phyloP scores from a whole-genome alignment of 2,797 vertebrate genomes.

The Anguilla anguilla region DNA sequence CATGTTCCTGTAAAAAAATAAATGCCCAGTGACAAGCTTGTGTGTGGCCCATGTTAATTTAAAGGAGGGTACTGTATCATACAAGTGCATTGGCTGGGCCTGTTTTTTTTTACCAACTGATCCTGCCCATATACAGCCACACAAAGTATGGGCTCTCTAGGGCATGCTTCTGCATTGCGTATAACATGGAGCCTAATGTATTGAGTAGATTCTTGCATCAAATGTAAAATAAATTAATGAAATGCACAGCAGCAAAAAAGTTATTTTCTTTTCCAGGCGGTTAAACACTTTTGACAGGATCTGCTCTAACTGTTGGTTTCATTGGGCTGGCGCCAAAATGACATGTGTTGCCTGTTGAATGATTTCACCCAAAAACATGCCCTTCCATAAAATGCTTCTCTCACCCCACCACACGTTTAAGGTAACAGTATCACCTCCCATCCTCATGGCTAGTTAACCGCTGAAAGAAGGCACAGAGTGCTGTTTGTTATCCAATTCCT shows the following conservation, averaged over 20 bases:
- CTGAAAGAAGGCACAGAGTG: conserved; percentile 37
- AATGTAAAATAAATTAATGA: neutral
- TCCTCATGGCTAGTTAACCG: neutral
- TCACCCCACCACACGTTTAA: conserved; percentile 20
- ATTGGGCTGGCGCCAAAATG: neutral
- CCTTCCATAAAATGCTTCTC: conserved; percentile 1
- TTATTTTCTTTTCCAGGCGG: neutral
- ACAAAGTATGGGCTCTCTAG: neutral
- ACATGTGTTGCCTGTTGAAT: conserved; percentile 11
- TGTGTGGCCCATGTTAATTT: neutral
- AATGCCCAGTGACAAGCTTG: neutral
- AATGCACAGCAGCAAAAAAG: neutral
- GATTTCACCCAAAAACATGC: neutral
- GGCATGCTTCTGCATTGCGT: neutral
- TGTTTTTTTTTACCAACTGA: neutral
- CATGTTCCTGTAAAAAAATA: neutral
- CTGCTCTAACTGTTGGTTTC: conserved; percentile 4
- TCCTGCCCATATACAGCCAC: neutral
- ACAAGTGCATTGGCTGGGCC: neutral
- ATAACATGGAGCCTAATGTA: neutral
- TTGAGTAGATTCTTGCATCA: neutral
- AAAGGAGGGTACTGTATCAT: neutral
- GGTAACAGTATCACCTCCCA: conserved; percentile 29
- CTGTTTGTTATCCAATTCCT: conserved; percentile 46
- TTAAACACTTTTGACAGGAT: conserved; percentile 39